Evolutionary conservation across 2,888 invertebrate genomes (phyloP), one percentile per base, ranked within the genome.

Genomic region (Erebia epiphron): DNA sequence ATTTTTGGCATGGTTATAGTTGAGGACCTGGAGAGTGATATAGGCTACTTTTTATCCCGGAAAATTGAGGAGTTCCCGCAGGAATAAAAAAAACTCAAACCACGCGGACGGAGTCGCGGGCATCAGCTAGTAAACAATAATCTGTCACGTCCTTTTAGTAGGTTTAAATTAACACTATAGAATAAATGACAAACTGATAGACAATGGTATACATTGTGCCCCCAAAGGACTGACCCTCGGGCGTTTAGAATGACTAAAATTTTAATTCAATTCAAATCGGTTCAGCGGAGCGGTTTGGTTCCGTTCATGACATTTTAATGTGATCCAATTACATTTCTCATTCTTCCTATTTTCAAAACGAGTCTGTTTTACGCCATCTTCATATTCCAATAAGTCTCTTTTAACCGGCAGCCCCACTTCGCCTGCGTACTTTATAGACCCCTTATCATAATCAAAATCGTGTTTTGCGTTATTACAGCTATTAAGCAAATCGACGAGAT

Each of bases 381-480:
- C 65, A 65, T 73, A 62, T 64, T 67, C 61, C 67, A 72, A 70
- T 73, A 70, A 68, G 66, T 69, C 57, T 63, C 60, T 63, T 58
- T 68, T 67, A 65, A 67, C 52, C 56, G 61, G 21, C 72, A 64
- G 68, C 75, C 68, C 68, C 69, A 56, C 70, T 73, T 68, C 68
- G 69, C 68, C 46, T 74, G 78, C 75, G 77, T 76, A 77, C 75
- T 79, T 79, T 78, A 79, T 75, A 75, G 75, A 74, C 46, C 73
- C 76, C 81, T 85, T 87, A 87, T 87, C 86, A 79, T 86, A 87
- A 87, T 87, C 84, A 85, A 86, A 85, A 87, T 87, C 86, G 80
- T 82, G 83, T 86, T 87, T 86, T 85, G 84, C 83, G 83, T 83
- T 84, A 82, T 78, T 83, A 83, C 84, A 82, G 83, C 83, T 84